These are phyloP conservation scores for Rhyacophila evoluta DNA, from an alignment of 2,888 invertebrate genomes.

Conservation along the genomic window DNA sequence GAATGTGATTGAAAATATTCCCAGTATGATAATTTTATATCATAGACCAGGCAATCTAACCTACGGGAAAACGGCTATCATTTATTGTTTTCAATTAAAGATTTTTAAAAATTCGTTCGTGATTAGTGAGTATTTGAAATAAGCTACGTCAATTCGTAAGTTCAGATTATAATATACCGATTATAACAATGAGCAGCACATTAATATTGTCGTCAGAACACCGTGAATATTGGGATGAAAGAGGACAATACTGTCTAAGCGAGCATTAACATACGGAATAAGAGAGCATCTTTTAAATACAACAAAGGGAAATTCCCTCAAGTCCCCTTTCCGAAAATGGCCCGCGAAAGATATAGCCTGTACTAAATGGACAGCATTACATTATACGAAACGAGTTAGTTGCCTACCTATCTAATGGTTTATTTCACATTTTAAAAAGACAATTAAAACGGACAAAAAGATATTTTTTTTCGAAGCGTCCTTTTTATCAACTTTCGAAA, in stretches of 20 bases:
- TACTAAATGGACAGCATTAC: background rate
- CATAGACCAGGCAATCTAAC: no score
- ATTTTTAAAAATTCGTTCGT: no score
- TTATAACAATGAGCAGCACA: no score
- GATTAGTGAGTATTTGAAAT: no score
- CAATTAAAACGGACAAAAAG: constrained; percentile 22
- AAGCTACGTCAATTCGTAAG: no score
- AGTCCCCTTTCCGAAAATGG: background rate
- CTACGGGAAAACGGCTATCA: no score
- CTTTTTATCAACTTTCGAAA: constrained; percentile 7
- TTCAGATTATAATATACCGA: no score
- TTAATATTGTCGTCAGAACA: background rate
- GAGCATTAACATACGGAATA: constrained; percentile 21
- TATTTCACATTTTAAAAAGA: constrained; percentile 17
- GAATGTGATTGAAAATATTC: no score
- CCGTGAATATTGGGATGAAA: background rate
- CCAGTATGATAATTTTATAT: no score
- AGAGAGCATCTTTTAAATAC: constrained; percentile 12
- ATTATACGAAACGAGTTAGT: background rate
- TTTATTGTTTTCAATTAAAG: no score
- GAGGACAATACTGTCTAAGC: constrained; percentile 5
- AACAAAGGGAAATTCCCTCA: constrained; percentile 16
- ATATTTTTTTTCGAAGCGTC: constrained; percentile 7
- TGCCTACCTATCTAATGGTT: background rate
- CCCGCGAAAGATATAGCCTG: background rate